Conservation (phyloP, 2,888 invertebrate species). For the Heliconius sara region DNA sequence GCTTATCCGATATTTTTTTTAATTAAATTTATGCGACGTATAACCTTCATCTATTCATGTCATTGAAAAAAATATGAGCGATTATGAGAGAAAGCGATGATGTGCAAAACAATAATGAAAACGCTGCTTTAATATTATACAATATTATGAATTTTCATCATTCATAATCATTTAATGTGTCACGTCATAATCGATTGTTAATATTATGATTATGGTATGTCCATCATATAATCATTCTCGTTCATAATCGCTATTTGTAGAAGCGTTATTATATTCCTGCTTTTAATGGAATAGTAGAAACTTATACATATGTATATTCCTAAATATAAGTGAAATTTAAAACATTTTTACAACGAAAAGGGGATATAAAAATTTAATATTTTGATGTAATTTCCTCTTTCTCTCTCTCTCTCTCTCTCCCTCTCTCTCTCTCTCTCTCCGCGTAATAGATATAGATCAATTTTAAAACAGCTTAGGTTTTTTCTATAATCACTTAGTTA, state of each 20-base stretch:
- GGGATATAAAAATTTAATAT: not conserved
- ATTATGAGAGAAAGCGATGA: constrained; percentile 17
- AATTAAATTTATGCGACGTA: not conserved
- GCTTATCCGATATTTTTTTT: not conserved
- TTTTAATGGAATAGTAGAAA: constrained; percentile 1
- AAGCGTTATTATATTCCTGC: not conserved
- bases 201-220: constrained; percentile 14
- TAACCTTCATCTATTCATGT: not conserved
- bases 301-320: not conserved
- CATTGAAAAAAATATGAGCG: constrained; percentile 8
- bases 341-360: not conserved
- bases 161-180: constrained; percentile 12
- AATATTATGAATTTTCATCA: constrained; percentile 25
- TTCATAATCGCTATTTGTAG: constrained; percentile 17
- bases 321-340: constrained; percentile 1
- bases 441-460: constrained; percentile 21
- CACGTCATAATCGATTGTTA: constrained; percentile 6
- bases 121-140: constrained; percentile 27
- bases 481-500: constrained; percentile 38
- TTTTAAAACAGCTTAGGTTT: constrained; percentile 24
- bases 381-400: not conserved
- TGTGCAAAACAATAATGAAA: constrained; percentile 23
- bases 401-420: not conserved
- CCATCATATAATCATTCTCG: constrained; percentile 21
- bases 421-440: not conserved